Evolutionary conservation across 1,140 invertebrate genomes (phyloP), one percentile per base, ranked within the genome.

Genomic region (Heliconius nattereri): DNA sequence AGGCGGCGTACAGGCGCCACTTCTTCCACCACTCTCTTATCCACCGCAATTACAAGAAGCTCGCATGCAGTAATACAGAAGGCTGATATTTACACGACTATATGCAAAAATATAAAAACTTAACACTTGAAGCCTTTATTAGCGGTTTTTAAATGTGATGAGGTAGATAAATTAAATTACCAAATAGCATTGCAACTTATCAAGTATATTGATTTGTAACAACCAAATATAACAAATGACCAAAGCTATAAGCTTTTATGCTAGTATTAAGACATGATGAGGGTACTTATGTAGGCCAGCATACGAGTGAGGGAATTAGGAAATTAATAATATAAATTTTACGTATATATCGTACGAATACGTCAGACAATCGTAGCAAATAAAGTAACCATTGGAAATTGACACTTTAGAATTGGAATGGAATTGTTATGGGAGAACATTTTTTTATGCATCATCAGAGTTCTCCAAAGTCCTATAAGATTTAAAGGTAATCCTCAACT

Each of bases 1-100:
- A 60, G 96, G 95, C 16, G 95, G 95, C 83, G 96, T 96, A 29
- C 94, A 97, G 77, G 96, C 95, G 7, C 96, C 95, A 7, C 96
- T 97, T 80, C 96, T 94, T 8, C 94, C 91, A 1, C 91, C 89
- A 0, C 90, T 94, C 7, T 85, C 91, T 1, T 94, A 94, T 81
- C 94, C 94, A 20, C 94, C 91, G n/a, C 90, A 90, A 75, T 87
- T 95, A 2, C 94, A 95, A 84, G 94, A 95, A 76, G 94, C 94
- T 5, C 90, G 94, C 76, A 95, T 95, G 94, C 94, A 95, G 84
- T 95, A 94, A 87, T 26, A 66, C 8, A 66, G 60, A 70, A 57
- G 73, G n/a, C 40, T 49, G 32, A 66, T 54, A 9, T 72, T 40
- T 9, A 37, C 32, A 72, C 71, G 32, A 72, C 3, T 72, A 72